These are phyloP conservation scores for Hyperopisus bebe DNA, from an alignment of 2,113 vertebrate species.

Conservation along the genomic window DNA sequence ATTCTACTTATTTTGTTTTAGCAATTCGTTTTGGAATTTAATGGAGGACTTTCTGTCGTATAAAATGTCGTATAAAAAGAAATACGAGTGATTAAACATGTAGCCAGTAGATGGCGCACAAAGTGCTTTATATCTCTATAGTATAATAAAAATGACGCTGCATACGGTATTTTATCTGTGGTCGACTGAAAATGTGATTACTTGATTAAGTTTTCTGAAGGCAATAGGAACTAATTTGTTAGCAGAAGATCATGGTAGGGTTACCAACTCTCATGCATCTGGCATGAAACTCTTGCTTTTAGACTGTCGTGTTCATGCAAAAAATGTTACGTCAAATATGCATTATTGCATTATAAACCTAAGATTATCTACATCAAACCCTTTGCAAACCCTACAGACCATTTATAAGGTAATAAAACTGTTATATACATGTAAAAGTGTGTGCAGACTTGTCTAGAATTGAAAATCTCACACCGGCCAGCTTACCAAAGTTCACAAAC, in stretches of 20 bases:
- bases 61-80: not conserved
- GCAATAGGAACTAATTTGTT: not conserved
- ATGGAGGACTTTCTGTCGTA: not conserved
- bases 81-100: not conserved
- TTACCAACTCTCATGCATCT: no score
- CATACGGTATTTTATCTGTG: not conserved
- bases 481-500: no score
- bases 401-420: no score
- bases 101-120: not conserved
- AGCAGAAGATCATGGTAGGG: not conserved
- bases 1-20: not conserved
- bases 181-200: not conserved
- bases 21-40: not conserved
- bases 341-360: no score
- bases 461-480: no score
- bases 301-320: no score
- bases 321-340: no score
- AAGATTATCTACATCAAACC: no score
- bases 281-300: no score
- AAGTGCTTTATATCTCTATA: not conserved
- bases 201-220: not conserved
- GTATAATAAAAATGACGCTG: not conserved
- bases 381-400: no score
- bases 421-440: no score
- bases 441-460: no score